These are phyloP conservation scores for Brachyptera putata DNA, from an alignment of 2,888 invertebrate species.

Conservation along the genomic window DNA sequence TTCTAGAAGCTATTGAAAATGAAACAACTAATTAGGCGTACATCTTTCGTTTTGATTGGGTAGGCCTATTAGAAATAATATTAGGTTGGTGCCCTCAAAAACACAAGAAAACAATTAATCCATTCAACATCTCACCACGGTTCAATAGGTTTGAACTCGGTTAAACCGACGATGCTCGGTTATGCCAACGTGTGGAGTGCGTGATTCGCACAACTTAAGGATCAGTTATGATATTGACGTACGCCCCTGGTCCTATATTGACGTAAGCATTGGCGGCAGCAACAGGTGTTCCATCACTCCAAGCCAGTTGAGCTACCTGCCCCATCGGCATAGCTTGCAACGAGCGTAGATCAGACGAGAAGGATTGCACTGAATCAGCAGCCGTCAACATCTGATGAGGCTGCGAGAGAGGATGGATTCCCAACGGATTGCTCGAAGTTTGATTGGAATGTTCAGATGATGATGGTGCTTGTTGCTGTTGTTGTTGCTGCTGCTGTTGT, in stretches of 20 bases:
- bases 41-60: too few relatives aligned
- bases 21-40: too few relatives aligned
- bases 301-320: constrained; percentile 27
- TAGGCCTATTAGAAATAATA: too few relatives aligned
- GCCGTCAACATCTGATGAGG: not conserved
- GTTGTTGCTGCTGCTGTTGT: constrained; percentile 4
- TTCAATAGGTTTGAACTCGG: too few relatives aligned
- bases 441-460: constrained; percentile 8
- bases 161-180: too few relatives aligned
- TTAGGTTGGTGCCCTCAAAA: too few relatives aligned
- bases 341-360: constrained; percentile 22
- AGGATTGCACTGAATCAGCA: constrained; percentile 9
- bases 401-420: not conserved
- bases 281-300: constrained; percentile 24
- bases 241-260: constrained; percentile 25
- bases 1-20: too few relatives aligned
- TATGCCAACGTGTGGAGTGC: too few relatives aligned
- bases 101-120: too few relatives aligned
- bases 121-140: too few relatives aligned
- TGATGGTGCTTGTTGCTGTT: too few relatives aligned
- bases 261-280: constrained; percentile 24
- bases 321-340: constrained; percentile 18
- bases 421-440: not conserved
- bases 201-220: too few relatives aligned
- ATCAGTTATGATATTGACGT: constrained; percentile 21